A percentile compares a stretch with the other conserved stretches of the same genome.
Conservation (phyloP, 2,113 vertebrate species). For the Amia ocellicauda region DNA sequence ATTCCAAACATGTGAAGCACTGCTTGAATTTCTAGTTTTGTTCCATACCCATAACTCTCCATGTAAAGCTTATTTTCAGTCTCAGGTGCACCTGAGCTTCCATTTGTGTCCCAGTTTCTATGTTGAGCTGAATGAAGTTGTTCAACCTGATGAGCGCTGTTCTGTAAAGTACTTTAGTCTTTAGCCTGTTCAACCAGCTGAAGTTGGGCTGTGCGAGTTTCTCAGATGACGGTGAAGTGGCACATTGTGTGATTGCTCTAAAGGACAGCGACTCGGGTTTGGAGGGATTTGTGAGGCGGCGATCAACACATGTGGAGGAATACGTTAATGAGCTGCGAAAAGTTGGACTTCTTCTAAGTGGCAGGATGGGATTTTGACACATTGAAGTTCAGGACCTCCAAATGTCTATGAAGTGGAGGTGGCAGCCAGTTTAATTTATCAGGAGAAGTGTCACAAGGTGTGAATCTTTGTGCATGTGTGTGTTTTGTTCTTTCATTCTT, state of each 20-base stretch:
- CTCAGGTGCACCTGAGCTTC: no score
- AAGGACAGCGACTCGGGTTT: not conserved
- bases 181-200: no score
- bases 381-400: not conserved
- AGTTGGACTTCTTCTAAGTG: not conserved
- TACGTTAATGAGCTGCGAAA: not conserved
- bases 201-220: no score
- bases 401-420: not conserved
- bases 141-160: no score
- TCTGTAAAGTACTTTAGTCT: no score
- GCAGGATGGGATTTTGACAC: not conserved
- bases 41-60: no score
- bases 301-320: not conserved
- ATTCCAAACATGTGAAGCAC: no score
- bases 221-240: not conserved
- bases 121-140: no score
- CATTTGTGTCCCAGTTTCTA: no score
- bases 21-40: no score
- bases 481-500: no score
- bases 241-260: not conserved
- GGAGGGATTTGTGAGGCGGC: not conserved
- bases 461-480: not conserved
- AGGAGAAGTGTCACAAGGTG: not conserved
- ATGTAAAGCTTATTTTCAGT: no score
- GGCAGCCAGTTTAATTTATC: conserved; percentile 8